Evolutionary conservation across 2,888 invertebrate species (phyloP).

Genomic region (Tiliacea aurago): DNA sequence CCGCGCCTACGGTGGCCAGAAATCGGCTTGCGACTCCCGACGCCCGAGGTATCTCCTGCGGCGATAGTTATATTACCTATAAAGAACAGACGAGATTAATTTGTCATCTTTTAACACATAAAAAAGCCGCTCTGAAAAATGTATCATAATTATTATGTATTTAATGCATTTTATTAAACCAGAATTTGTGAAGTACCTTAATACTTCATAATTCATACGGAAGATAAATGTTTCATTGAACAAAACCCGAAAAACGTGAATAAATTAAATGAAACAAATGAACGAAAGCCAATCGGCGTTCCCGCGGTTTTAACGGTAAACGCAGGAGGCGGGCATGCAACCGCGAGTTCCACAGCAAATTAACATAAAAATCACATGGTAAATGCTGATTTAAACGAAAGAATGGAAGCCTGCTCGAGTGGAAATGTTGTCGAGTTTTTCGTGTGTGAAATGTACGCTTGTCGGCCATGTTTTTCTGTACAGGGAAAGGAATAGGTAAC

Average conservation of each 20-base stretch:
- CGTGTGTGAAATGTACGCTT: conserved; percentile 25
- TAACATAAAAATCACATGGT: conserved; percentile 67
- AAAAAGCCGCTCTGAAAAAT: no score
- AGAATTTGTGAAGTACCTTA: not conserved
- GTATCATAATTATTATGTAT: not conserved
- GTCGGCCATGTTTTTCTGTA: conserved; percentile 24
- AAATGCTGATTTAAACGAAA: conserved; percentile 59
- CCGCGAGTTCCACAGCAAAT: conserved; percentile 60
- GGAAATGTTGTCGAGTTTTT: conserved; percentile 46
- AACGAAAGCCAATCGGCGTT: conserved; percentile 49
- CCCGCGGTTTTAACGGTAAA: conserved; percentile 42
- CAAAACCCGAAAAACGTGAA: conserved; percentile 18
- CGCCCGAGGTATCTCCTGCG: no score
- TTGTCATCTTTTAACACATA: not conserved
- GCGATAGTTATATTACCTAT: not conserved
- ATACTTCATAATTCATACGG: not conserved
- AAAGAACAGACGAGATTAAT: not conserved
- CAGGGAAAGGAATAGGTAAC: not conserved
- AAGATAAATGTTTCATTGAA: not conserved
- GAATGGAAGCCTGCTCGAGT: conserved; percentile 46
- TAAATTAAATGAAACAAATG: conserved; percentile 51
- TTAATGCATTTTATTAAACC: no score
- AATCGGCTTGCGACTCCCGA: no score
- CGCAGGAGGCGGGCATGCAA: conserved; percentile 39
- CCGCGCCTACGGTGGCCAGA: no score